Evolutionary conservation across 2,797 vertebrate genomes (phyloP).

Genomic region (Lemur catta): DNA sequence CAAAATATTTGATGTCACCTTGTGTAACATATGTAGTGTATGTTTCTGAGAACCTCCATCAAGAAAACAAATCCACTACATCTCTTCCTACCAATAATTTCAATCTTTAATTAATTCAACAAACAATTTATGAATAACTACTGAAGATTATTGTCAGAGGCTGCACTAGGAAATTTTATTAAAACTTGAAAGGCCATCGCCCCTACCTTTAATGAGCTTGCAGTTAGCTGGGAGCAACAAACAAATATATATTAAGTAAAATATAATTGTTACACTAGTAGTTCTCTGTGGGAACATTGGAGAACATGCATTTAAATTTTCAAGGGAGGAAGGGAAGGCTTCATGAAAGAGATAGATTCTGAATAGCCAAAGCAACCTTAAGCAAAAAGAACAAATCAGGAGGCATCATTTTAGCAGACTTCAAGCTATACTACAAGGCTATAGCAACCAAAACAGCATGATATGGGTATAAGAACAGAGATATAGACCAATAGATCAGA

Average conservation of each 20-base stretch:
- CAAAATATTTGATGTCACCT: neutral
- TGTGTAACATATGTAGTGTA: neutral
- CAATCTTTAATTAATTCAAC: neutral
- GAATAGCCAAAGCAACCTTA: no score
- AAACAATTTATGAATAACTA: neutral
- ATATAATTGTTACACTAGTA: neutral
- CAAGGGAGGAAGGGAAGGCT: neutral
- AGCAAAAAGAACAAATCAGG: no score
- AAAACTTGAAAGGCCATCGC: neutral
- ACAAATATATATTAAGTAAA: neutral
- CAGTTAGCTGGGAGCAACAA: neutral
- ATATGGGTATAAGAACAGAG: no score
- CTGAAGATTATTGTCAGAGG: neutral
- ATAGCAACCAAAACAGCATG: no score
- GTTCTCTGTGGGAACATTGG: neutral
- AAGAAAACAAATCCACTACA: neutral
- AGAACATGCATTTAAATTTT: neutral
- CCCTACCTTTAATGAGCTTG: neutral
- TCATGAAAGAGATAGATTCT: neutral
- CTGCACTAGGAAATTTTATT: neutral
- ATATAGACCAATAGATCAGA: no score
- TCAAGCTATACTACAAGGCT: no score
- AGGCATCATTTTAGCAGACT: no score
- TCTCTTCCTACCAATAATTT: neutral
- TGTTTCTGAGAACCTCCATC: neutral